Evolutionary conservation across 2,888 invertebrate genomes (phyloP), one percentile per base, ranked within the genome.

Genomic region (Agrilus biguttatus): DNA sequence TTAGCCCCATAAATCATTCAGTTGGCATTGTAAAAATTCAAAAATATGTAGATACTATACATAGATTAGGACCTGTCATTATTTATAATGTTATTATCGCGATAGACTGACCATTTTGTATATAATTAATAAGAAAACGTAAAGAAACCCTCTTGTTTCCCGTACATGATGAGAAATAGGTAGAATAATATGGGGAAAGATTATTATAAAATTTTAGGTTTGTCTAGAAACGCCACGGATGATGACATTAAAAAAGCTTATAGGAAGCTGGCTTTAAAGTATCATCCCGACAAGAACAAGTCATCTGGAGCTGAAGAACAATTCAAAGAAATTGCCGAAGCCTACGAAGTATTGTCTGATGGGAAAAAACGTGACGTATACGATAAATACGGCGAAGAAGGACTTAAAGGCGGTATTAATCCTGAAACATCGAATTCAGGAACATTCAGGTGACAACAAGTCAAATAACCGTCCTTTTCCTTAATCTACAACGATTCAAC

Each of bases 281-380:
- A 87, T 63, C 97, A 97, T 68, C 97, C 97, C 8, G 97, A 97
- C 64, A 97, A 97, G 67, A 97, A 97, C 67, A 93, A 93, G 68
- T 75, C 84, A 0, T 69, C 89, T 0, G 87, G 85, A 28, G 95
- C 96, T 0, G 96, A 96, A 65, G 92, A 92, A 55, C 80, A 83
- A 53, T 95, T 95, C 65, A 95, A 89, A 63, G 85, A 93, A 64
- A 83, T 96, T 5, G 95, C 96, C 0, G 97, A 97, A 67, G 96
- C 97, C 0, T 97, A 97, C 61, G 97, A 93, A 63, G 88, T 93
- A 8, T 69, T 97, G 3, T 92, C 92, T 13, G 96, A 97, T 60
- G 81, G 89, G 57, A 92, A 92, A 69, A 93, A 93, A 63, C 78
- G 87, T 6, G 92, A 93, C 57, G 78, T 95, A 23, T 97, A 87